Base-by-base conservation (phyloP, 1,140 invertebrate genomes). In the Oncopodura yosiiana region DNA sequence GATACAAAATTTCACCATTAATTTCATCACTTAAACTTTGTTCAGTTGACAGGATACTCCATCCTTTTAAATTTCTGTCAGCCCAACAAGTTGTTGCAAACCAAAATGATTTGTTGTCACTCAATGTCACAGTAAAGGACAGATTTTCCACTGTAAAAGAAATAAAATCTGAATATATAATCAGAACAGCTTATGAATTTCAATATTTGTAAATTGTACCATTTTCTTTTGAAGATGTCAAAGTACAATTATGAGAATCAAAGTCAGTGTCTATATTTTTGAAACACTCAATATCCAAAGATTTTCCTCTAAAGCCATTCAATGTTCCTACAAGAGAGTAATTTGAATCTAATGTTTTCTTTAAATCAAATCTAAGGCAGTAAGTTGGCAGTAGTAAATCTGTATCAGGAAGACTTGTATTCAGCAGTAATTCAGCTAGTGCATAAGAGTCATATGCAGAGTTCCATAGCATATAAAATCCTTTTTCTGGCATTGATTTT, bases 31-130 rank as follows among this genome's bases (percentile, higher is more conserved):
- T 18, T 0, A 46, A 16, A 34, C 34, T 46, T 14, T 46, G 18
- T 16, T 46, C 2, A 3, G 44, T 46, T 21, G 44, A 46, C 18
- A 46, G 30, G 3, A 46, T 30, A 4, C 27, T 30, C 44, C 44
- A 46, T 12, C 44, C 34, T 19, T 46, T 46, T n/a, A 32, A 32
- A 12, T 27, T 19, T 21, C 44, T 30, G 23, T 46, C 44, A 21
- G 44, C 44, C 19, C 34, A 27, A 30, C 44, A 46, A 5, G 34
- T 27, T 8, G 34, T 19, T 14, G 34, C 16, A 16, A 46, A 16
- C 44, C 44, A 46, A 5, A 46, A 46, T 19, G 27, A 32, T 21
- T 46, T 46, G 21, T 46, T 46, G 29, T 46, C 44, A 46, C 44
- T 46, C 12, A 46, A 19, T 18, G 44, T 46, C 16, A 46, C 30